Evolutionary conservation across 2,113 vertebrate genomes (phyloP).

Genomic region (Nannospalax galili): DNA sequence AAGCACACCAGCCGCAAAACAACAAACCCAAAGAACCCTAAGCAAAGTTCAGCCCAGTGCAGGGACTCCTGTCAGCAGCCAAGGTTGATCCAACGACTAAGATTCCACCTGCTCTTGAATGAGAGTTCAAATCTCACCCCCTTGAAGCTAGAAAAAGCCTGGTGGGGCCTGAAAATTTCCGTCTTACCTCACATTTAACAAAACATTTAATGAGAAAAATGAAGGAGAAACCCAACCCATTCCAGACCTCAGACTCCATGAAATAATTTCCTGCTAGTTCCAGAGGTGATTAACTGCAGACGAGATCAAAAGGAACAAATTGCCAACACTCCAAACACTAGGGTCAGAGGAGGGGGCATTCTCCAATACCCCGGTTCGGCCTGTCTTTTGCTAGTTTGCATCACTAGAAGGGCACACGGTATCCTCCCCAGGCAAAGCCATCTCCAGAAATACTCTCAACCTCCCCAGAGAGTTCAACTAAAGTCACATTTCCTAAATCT

Average conservation of each 20-base stretch:
- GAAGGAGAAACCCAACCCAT: constrained; percentile 59
- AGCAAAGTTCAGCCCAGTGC: neutral
- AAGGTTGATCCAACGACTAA: neutral
- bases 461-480: neutral
- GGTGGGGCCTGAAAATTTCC: neutral
- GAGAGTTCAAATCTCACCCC: neutral
- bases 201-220: constrained; percentile 64
- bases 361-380: neutral
- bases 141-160: neutral
- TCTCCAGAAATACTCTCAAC: neutral
- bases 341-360: neutral
- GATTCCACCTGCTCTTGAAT: neutral
- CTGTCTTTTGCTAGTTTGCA: neutral
- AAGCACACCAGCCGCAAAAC: neutral
- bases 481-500: constrained; percentile 35
- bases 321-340: neutral
- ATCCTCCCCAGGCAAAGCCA: neutral
- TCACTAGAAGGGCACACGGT: neutral
- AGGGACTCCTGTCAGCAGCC: neutral
- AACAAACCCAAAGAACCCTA: neutral
- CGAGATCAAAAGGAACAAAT: constrained; percentile 61
- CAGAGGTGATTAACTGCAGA: constrained; percentile 66
- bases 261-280: constrained; percentile 69
- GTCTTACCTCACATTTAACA: constrained; percentile 42
- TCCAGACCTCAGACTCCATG: constrained; percentile 54